These are phyloP conservation scores for Bagarius yarrelli DNA, from an alignment of 2,113 vertebrate species.

Conservation along the genomic window DNA sequence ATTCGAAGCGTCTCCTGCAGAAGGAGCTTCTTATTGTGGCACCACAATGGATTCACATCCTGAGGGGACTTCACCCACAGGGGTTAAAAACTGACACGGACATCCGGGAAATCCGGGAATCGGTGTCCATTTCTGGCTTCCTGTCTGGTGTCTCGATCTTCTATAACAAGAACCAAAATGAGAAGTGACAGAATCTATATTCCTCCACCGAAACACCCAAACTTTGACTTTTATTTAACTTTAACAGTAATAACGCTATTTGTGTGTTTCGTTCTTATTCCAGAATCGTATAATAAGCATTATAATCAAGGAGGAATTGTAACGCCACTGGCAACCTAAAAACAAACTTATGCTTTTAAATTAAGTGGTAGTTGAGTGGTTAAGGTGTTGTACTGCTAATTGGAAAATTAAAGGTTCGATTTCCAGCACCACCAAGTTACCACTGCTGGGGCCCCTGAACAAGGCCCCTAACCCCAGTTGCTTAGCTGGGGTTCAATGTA, in stretches of 20 bases:
- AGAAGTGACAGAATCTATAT: not conserved
- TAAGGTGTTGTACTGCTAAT: too few species aligned
- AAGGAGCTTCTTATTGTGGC: constrained; percentile 71
- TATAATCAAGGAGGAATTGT: not conserved
- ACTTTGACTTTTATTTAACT: not conserved
- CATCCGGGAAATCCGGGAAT: constrained; percentile 20
- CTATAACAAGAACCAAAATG: not conserved
- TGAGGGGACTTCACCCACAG: constrained; percentile 31
- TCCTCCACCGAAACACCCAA: not conserved
- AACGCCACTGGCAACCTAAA: not conserved
- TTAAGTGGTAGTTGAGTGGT: too few species aligned
- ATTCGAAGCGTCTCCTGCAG: constrained; percentile 67
- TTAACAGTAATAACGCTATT: not conserved
- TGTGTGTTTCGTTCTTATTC: not conserved
- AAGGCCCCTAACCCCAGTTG: too few species aligned
- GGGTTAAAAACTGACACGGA: constrained; percentile 3
- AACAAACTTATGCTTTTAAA: not conserved
- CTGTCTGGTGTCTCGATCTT: not conserved
- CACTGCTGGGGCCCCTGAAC: too few species aligned
- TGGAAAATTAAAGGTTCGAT: too few species aligned
- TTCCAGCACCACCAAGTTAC: too few species aligned
- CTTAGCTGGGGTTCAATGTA: too few species aligned
- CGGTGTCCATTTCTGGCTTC: not conserved
- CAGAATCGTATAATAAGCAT: too few species aligned
- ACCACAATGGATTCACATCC: constrained; percentile 71